Evolutionary conservation across 2,797 vertebrate genomes (phyloP), one percentile per base, ranked within the genome.

Genomic region (Dendrocincla fuliginosa): DNA sequence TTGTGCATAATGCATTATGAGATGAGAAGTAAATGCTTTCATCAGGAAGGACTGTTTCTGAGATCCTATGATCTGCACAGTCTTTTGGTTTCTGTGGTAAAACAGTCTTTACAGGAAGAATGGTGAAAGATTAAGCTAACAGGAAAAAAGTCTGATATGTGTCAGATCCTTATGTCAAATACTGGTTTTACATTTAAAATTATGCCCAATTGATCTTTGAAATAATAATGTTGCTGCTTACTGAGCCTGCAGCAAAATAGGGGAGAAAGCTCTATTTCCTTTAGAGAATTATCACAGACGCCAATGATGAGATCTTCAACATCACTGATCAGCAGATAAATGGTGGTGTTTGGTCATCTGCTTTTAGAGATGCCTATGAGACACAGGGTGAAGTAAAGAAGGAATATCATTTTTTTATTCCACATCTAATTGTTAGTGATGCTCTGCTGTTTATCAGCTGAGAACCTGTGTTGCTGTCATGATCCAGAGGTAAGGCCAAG

Each of bases 31-130:
- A 65, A 78, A 63, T 32, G 22, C 23, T 69, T 75, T 64, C 5
- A 39, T 47, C 25, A 35, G 44, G 53, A 75, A 81, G 22, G 37
- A 39, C 23, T 2, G 4, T 70, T 77, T 5, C 49, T 70, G 68
- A n/a, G 13, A 44, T 30, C 15, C 17, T 46, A 0, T 22, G 15
- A 47, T 79, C 32, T 2, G 2, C n/a, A n/a, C 14, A 16, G 25
- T 35, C 1, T 2, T 22, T 78, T 68, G 33, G n/a, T 63, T 93
- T 75, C 67, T 59, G 20, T 1, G 3, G 16, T 25, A 53, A 65
- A 91, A 57, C 5, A 39, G 32, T 47, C n/a, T 41, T 46, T 63
- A 52, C 1, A 2, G 11, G 20, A 79, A 68, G 37, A 61, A 24
- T 13, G 9, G 11, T 73, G 44, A 63, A 70, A 77, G 25, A 23